A percentile compares a stretch with the other conserved stretches of the same genome.
These are phyloP conservation scores for Sitobion miscanthi DNA, from an alignment of 1,140 invertebrate species.

Conservation along the genomic window DNA sequence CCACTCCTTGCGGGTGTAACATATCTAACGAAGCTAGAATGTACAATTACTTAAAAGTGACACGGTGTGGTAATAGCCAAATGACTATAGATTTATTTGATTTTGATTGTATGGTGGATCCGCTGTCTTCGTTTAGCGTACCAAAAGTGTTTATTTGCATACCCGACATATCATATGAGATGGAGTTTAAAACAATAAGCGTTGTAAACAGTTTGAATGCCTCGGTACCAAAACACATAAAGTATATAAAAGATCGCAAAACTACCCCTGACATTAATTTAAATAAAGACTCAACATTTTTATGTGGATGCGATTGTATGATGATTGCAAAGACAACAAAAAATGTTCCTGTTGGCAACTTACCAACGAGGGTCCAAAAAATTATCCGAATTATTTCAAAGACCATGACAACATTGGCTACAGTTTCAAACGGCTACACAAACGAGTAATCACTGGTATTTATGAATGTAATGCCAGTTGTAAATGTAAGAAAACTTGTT, in stretches of 20 bases:
- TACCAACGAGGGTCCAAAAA: conserved; percentile 74
- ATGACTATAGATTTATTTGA: conserved; percentile 85
- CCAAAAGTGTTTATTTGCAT: conserved; percentile 21
- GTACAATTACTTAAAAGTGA: conserved; percentile 75
- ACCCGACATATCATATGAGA: conserved; percentile 77
- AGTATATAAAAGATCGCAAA: conserved; percentile 83
- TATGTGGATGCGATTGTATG: conserved; percentile 90
- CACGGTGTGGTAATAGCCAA: conserved; percentile 65
- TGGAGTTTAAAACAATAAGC: conserved; percentile 85
- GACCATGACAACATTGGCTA: conserved; percentile 73
- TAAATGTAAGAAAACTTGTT: conserved; percentile 80
- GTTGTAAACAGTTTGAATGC: conserved; percentile 90
- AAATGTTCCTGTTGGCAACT: conserved; percentile 93
- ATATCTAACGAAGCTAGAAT: conserved; percentile 81
- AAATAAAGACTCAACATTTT: conserved; percentile 84
- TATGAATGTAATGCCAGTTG: conserved; percentile 93
- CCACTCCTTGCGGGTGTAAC: conserved; percentile 83
- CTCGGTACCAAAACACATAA: conserved; percentile 80
- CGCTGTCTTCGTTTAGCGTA: conserved; percentile 76
- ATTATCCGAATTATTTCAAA: conserved; percentile 64
- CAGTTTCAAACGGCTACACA: conserved; percentile 78
- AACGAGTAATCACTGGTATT: conserved; percentile 87
- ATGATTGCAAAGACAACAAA: conserved; percentile 84
- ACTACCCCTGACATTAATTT: conserved; percentile 84
- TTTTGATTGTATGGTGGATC: conserved; percentile 80